Percentiles rank a stretch among this genome's conserved stretches.
phyloP scores from a whole-genome alignment of 2,113 vertebrate genomes.

The Podiceps cristatus region DNA sequence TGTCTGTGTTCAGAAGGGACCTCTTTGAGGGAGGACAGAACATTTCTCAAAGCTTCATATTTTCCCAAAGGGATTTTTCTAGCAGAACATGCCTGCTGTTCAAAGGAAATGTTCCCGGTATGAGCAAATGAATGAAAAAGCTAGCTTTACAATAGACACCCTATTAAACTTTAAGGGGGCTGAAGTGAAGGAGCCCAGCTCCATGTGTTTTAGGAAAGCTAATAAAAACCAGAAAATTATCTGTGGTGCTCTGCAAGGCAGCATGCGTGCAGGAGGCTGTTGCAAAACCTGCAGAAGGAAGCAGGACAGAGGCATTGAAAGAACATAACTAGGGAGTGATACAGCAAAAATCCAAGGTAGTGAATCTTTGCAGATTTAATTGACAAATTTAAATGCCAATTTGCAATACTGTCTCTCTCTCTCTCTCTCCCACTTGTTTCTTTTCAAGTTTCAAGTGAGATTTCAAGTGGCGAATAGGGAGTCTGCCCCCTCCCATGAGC shows the following conservation, averaged over 20 bases:
- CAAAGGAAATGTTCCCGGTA: slow-evolving; percentile 64
- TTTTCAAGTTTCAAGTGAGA: not conserved
- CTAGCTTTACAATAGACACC: slow-evolving; percentile 45
- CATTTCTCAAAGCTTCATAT: slow-evolving; percentile 66
- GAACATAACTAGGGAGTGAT: slow-evolving; percentile 4
- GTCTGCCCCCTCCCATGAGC: not conserved
- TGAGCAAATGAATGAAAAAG: slow-evolving; percentile 53
- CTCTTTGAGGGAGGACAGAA: slow-evolving; percentile 58
- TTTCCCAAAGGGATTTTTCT: slow-evolving; percentile 59
- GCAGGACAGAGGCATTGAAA: not conserved
- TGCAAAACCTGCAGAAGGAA: slow-evolving; percentile 21
- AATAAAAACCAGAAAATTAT: slow-evolving; percentile 59
- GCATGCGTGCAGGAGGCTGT: not conserved
- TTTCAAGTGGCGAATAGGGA: not conserved
- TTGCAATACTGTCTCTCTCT: not conserved
- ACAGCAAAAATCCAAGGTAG: slow-evolving; percentile 28
- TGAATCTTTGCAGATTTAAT: not conserved
- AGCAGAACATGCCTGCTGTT: slow-evolving; percentile 58
- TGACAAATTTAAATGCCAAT: slow-evolving; percentile 29
- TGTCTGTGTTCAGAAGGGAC: slow-evolving; percentile 47
- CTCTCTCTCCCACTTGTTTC: not conserved
- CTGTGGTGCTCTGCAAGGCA: not conserved
- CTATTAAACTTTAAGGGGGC: slow-evolving; percentile 55
- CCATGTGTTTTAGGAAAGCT: slow-evolving; percentile 38
- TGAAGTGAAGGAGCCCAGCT: slow-evolving; percentile 36